Evolutionary conservation across 2,113 vertebrate species (phyloP).

Genomic region (Xenopus laevis): DNA sequence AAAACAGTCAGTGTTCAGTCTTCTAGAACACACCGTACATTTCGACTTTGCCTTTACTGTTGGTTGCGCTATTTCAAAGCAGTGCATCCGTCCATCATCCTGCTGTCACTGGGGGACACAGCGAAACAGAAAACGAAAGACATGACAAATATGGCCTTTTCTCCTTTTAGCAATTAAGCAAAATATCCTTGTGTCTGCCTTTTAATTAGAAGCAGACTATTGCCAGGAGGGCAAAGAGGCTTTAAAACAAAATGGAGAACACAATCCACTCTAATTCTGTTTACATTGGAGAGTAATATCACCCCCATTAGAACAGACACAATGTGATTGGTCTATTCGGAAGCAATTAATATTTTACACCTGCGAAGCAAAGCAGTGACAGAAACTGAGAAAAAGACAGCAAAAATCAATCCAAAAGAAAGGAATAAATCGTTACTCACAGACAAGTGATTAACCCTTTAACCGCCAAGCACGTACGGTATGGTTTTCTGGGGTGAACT

Average conservation of each 20-base stretch:
- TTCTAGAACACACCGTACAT: background rate
- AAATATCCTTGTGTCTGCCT: constrained; percentile 61
- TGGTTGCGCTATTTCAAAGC: constrained; percentile 27
- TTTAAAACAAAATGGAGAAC: constrained; percentile 58
- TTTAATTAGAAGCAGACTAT: constrained; percentile 69
- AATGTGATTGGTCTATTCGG: constrained; percentile 67
- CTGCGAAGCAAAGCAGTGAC: constrained; percentile 65
- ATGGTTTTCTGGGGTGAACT: no score
- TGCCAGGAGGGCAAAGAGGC: constrained; percentile 65
- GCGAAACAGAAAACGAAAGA: constrained; percentile 70
- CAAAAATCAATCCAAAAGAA: background rate
- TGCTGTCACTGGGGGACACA: constrained; percentile 53
- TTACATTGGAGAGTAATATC: constrained; percentile 66
- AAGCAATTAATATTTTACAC: constrained; percentile 82
- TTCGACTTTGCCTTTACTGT: background rate
- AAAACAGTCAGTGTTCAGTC: constrained; percentile 14
- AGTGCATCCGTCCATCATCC: constrained; percentile 53
- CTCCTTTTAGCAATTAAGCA: constrained; percentile 72
- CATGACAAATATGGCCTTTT: constrained; percentile 75
- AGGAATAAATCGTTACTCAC: background rate
- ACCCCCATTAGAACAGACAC: constrained; percentile 65
- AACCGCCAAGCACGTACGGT: no score
- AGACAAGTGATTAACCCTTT: no score
- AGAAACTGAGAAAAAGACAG: background rate
- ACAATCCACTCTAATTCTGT: constrained; percentile 64